Percentiles rank a stretch among this genome's conserved stretches.
Conservation (phyloP, 2,797 vertebrate species). For the Heterohyrax brucei region DNA sequence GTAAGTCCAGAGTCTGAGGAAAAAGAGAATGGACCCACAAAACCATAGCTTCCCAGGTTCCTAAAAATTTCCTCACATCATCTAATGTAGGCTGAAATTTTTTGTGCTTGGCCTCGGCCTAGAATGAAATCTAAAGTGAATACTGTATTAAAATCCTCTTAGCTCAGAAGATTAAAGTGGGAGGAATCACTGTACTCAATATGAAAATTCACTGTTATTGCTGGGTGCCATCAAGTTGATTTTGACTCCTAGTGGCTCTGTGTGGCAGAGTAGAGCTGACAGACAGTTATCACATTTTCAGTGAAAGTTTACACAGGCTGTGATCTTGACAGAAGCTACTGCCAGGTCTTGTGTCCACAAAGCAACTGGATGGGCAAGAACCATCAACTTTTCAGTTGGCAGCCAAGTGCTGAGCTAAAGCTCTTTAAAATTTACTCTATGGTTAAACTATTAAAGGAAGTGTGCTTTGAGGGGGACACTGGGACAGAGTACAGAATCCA, state of each 20-base stretch:
- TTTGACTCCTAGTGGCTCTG: not conserved
- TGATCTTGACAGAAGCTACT: not conserved
- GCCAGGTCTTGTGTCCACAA: not conserved
- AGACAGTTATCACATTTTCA: not conserved
- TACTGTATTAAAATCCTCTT: not conserved
- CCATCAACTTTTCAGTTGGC: not conserved
- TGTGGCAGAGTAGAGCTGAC: not conserved
- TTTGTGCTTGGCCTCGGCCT: not conserved
- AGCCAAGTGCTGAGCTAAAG: not conserved
- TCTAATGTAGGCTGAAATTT: slow-evolving; percentile 20
- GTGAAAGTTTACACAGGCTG: not conserved
- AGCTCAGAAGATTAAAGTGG: not conserved
- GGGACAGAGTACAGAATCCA: not conserved
- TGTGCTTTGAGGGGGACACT: not conserved
- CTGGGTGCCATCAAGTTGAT: not conserved
- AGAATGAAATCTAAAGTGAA: not conserved
- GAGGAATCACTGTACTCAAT: not conserved
- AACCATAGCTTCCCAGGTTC: not conserved
- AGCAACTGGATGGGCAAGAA: not conserved
- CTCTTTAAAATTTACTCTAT: not conserved
- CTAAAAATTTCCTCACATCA: not conserved
- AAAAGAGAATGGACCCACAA: not conserved
- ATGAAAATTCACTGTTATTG: not conserved
- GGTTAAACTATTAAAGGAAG: not conserved
- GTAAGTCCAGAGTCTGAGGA: not conserved